Evolutionary conservation across 1,140 invertebrate species (phyloP), one percentile per base, ranked within the genome.

Genomic region (Magallana angulata): DNA sequence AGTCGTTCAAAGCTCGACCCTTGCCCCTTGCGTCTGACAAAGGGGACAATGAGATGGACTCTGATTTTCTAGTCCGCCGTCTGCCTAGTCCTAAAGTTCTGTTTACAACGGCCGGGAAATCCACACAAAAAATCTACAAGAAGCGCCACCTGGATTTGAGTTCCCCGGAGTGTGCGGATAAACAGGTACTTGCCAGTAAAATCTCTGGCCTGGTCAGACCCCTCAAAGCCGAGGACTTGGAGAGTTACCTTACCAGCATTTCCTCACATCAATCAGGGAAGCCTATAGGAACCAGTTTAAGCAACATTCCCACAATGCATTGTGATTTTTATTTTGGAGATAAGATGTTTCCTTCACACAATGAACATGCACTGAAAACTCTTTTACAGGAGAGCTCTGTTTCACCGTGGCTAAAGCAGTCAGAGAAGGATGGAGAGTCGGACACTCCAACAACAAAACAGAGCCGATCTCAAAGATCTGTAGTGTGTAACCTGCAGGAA

Each of bases 31-130:
- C 18, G 24, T 58, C 82, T 5, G 24, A 59, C 14, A 58, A 84
- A 8, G 16, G 5, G 24, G 4, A 14, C 24, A 64, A 11, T 81
- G 71, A 76, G 24, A 36, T 1, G 16, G 83, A 85, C 16, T 48
- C 87, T 8, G 60, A 85, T 56, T 82, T 62, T 59, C 62, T 88
- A 8, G 68, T 84, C 11, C 89, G 90, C 81, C 56, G 90, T 14
- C 87, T 92, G 48, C 92, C 92, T 58, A 93, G 92, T 88, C 93
- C 93, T 0, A 94, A 93, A 88, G 92, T 94, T 16, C 87, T 93
- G 4, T 88, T 93, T 9, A 90, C 90, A 5, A 85, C 87, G 1
- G 90, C 87, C 57, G 87, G 48, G 30, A 89, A 88, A 5, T 86
- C 88, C 76, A 82, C 16, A 24, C 36, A 87, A 11, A 64, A 87